These are phyloP conservation scores for Drosophila erecta DNA, from an alignment of 1,140 invertebrate species.

Conservation along the genomic window DNA sequence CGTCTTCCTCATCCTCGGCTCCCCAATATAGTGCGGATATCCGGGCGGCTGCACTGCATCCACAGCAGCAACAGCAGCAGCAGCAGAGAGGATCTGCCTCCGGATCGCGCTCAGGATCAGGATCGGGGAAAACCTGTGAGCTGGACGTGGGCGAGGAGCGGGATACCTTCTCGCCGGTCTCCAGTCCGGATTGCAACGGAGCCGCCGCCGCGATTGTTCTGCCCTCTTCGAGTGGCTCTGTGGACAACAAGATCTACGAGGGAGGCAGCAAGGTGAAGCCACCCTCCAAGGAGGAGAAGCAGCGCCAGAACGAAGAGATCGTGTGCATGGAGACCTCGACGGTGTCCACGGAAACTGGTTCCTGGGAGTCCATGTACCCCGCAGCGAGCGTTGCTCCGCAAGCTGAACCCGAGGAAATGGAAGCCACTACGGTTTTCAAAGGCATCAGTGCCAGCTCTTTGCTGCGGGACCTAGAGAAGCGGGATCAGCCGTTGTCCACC, in stretches of 20 bases:
- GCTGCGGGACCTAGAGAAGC: conserved; percentile 75
- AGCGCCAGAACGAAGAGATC: conserved; percentile 89
- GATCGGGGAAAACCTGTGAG: conserved; percentile 75
- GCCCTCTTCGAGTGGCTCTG: conserved; percentile 24
- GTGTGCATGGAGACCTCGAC: conserved; percentile 87
- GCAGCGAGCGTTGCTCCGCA: conserved; percentile 12
- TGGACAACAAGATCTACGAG: conserved; percentile 58
- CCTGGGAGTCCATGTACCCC: conserved; percentile 87
- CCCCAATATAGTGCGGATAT: conserved; percentile 81
- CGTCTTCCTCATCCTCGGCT: conserved; percentile 65
- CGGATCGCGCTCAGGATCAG: conserved; percentile 55
- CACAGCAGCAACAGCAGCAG: neutral
- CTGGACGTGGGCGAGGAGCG: conserved; percentile 76
- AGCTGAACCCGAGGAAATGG: conserved; percentile 12
- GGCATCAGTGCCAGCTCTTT: conserved; percentile 66
- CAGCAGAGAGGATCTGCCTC: conserved; percentile 23
- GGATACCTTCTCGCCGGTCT: conserved; percentile 75
- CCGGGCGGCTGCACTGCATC: conserved; percentile 34
- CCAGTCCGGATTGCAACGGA: conserved; percentile 65
- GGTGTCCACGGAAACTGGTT: conserved; percentile 87
- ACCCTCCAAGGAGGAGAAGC: conserved; percentile 89
- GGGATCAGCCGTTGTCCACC: conserved; percentile 62
- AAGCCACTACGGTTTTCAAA: conserved; percentile 35
- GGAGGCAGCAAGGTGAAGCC: conserved; percentile 45
- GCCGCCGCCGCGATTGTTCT: conserved; percentile 13